Base-by-base conservation (phyloP, 2,888 invertebrate species). In the Isotomurus palustris region DNA sequence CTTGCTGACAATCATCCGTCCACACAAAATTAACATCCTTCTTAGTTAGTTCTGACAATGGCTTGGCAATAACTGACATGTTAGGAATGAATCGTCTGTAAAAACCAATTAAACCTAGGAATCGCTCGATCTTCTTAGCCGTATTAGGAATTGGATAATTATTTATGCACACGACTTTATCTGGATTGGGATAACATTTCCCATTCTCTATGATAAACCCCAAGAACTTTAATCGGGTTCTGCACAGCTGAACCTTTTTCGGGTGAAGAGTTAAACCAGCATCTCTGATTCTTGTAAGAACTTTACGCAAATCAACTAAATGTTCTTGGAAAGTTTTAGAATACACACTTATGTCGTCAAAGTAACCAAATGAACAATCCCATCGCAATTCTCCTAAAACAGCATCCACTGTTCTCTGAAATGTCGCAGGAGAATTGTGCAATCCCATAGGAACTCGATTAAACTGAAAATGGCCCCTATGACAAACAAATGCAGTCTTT, bases 141-240 rank as follows among this genome's bases (percentile, higher is more conserved):
- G 29, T 56, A n/a, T 27, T 49, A 17, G 69, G 67, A 5, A 1
- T 5, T 0, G 66, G 66, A 24, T 49, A 67, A 12, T 54, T 41
- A 1, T 43, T 19, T 1, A 70, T 53, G 2, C 62, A 50, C 28
- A 59, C 45, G 1, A 69, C 52, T 66, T 74, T 74, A 1, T 66
- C 64, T 0, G 73, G 72, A 54, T 74, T 72, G 5, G 76, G 75
- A 48, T 72, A 72, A 5, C 73, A 66, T 12, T 71, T 72, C 2
- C 74, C 67, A 2, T 70, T 58, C 3, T 74, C 71, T 4, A 75
- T 62, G 1, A 73, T 71, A 51, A 74, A 74, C 2, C 75, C 75
- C 28, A 76, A 54, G 55, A 73, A 75, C 1, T 71, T 70, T 10
- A 76, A 22, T 27, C 32, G 28, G 10, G 36, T 36, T 10, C 40